Conservation (phyloP, 2,797 vertebrate species). For the Holocentrus rufus region DNA sequence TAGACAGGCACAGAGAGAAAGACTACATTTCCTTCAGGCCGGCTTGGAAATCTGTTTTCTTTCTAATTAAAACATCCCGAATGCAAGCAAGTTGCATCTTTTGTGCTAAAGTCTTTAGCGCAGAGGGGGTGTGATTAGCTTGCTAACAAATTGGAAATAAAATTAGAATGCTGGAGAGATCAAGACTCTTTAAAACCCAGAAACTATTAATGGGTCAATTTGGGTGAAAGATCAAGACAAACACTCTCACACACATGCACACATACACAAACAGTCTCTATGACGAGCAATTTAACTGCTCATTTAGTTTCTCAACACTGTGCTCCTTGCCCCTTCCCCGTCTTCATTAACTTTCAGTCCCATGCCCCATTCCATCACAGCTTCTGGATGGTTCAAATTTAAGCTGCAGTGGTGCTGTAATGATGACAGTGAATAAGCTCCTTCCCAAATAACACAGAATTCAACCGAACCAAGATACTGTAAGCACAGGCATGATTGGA, state of each 20-base stretch:
- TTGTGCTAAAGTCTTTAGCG: no score
- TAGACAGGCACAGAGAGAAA: neutral
- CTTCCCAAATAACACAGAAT: slow-evolving; percentile 13
- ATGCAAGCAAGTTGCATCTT: neutral
- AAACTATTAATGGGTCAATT: no score
- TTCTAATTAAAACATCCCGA: no score
- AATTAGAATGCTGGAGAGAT: no score
- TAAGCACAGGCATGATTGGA: slow-evolving; percentile 11
- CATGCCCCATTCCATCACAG: no score
- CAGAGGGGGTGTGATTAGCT: no score
- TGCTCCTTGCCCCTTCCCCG: no score
- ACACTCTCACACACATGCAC: slow-evolving; percentile 7
- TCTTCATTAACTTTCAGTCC: neutral
- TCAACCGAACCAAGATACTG: slow-evolving; percentile 4
- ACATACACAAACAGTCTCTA: neutral
- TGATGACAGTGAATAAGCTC: neutral
- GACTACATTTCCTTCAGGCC: neutral
- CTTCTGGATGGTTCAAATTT: neutral
- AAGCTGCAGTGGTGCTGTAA: neutral
- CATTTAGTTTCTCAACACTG: neutral
- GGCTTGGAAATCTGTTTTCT: no score
- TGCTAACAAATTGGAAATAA: no score
- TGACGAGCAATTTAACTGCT: neutral
- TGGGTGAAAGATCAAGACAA: neutral
- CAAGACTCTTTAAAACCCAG: no score